phyloP scores from a whole-genome alignment of 2,888 invertebrate species.

The Ditula angustiorana region DNA sequence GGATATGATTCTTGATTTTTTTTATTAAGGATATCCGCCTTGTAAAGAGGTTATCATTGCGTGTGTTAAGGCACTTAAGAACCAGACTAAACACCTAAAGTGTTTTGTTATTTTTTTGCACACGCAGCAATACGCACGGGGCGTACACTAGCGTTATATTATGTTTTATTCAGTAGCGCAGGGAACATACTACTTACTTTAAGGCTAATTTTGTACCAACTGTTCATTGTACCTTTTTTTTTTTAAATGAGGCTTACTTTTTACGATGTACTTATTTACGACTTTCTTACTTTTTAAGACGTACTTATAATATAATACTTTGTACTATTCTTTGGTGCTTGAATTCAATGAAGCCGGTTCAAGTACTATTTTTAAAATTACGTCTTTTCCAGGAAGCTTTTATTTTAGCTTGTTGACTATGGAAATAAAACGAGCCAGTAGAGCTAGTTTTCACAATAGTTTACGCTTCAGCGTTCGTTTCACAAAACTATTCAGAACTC shows the following conservation, averaged over 20 bases:
- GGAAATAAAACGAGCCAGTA: neutral
- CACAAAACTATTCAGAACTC: conserved; percentile 23
- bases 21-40: conserved; percentile 8
- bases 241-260: too few species aligned
- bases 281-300: too few species aligned
- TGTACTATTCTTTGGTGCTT: too few species aligned
- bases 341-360: too few species aligned
- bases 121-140: conserved; percentile 3
- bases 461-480: conserved; percentile 11
- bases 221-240: too few species aligned
- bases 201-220: neutral
- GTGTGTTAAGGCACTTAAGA: conserved; percentile 28
- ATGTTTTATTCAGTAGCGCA: conserved; percentile 22
- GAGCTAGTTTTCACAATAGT: neutral
- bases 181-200: conserved; percentile 7
- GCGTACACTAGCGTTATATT: conserved; percentile 15
- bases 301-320: too few species aligned
- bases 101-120: conserved; percentile 26
- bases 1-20: conserved; percentile 11
- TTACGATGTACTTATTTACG: too few species aligned
- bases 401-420: neutral
- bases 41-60: conserved; percentile 26
- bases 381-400: neutral
- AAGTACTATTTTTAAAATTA: too few species aligned
- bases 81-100: conserved; percentile 13